Percentiles rank a stretch among this genome's conserved stretches.
These are phyloP conservation scores for Noturus placidus DNA, from an alignment of 2,113 vertebrate genomes.

Conservation along the genomic window DNA sequence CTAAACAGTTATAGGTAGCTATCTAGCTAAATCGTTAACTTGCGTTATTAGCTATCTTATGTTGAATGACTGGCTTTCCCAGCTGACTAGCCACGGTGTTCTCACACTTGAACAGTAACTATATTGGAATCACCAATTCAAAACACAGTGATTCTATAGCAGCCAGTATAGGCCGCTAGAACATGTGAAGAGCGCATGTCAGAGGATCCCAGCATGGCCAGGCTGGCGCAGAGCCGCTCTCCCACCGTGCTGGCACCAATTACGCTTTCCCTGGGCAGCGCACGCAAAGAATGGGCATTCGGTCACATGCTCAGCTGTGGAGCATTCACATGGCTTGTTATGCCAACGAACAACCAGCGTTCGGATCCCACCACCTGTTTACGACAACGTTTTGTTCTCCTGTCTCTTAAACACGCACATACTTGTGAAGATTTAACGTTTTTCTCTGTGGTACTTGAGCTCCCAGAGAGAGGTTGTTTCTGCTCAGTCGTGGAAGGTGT, in stretches of 20 bases:
- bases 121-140: background rate
- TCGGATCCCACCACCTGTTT: slow-evolving; percentile 21
- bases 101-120: background rate
- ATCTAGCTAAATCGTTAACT: background rate
- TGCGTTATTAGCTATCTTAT: background rate
- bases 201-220: slow-evolving; percentile 43
- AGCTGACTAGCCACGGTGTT: background rate
- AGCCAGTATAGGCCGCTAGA: slow-evolving; percentile 12
- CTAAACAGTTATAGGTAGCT: background rate
- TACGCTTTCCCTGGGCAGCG: slow-evolving; percentile 29
- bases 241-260: slow-evolving; percentile 44
- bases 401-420: slow-evolving; percentile 46
- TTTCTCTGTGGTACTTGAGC: slow-evolving; percentile 63
- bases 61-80: background rate
- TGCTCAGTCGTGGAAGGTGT: slow-evolving; percentile 66
- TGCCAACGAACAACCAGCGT: background rate
- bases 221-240: slow-evolving; percentile 42
- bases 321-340: background rate
- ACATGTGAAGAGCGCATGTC: slow-evolving; percentile 25
- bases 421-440: slow-evolving; percentile 61
- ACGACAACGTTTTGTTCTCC: background rate
- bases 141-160: slow-evolving; percentile 37
- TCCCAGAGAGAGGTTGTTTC: slow-evolving; percentile 59
- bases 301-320: slow-evolving; percentile 1
- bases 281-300: slow-evolving; percentile 17